phyloP scores from a whole-genome alignment of 1,140 invertebrate species.

The Drosophila hydei region DNA sequence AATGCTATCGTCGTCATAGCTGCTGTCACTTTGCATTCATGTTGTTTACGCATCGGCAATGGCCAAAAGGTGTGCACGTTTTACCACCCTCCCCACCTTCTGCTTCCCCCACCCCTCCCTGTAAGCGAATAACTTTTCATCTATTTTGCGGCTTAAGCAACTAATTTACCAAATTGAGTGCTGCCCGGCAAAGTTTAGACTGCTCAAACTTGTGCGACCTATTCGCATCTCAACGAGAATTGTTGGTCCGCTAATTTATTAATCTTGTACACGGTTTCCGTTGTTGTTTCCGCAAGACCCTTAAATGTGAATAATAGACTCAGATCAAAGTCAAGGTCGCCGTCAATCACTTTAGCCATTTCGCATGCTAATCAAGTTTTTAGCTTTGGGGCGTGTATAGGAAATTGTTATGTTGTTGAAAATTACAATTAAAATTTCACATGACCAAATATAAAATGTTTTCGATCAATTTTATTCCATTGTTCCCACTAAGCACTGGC shows the following conservation, averaged over 20 bases:
- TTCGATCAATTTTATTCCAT: not conserved
- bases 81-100: constrained; percentile 6
- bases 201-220: constrained; percentile 2
- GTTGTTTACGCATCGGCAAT: constrained; percentile 67
- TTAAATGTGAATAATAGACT: not conserved
- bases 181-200: constrained; percentile 3
- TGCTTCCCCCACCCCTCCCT: not conserved
- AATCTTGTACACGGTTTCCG: constrained; percentile 30
- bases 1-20: constrained; percentile 48
- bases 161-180: constrained; percentile 34
- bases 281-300: not conserved
- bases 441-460: not conserved
- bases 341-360: not conserved
- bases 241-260: constrained; percentile 26
- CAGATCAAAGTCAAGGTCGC: constrained; percentile 18
- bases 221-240: not conserved
- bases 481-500: not conserved
- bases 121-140: constrained; percentile 21
- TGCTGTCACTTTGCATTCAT: constrained; percentile 68
- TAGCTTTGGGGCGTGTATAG: no score
- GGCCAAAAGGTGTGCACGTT: constrained; percentile 51
- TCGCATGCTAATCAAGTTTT: not conserved
- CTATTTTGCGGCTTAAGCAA: constrained; percentile 21
- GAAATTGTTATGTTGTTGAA: no score
- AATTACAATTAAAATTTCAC: no score